Base-by-base conservation (phyloP, 1,140 invertebrate species). In the Antheraea pernyi region DNA sequence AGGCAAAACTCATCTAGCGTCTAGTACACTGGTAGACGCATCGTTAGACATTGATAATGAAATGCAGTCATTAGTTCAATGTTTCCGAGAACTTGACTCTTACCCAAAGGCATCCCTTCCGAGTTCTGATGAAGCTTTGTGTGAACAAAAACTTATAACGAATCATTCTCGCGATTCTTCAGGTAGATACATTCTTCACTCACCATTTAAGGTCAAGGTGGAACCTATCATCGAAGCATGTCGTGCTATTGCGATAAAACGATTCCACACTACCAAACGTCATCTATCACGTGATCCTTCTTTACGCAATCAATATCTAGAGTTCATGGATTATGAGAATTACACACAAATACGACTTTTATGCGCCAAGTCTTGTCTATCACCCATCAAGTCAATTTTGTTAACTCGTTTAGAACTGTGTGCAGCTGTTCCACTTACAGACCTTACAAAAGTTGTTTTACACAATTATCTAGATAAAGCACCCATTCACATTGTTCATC, bases 321-420 rank as follows among this genome's bases (percentile, higher is more conserved):
- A 79, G 16, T 67, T 72, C n/a, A 69, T 60, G 10, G 70, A 75
- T 69, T 53, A 1, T 30, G 22, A 53, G 6, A 13, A 13, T 53
- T 16, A 1, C 16, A 13, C 13, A 16, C 46, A 30, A 30, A 30
- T 30, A 11, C 46, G 13, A 13, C 6, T 53, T 53, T n/a, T 53
- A 6, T 53, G 46, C 16, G 9, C 46, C 5, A 53, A 11, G 46
- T 9, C 6, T 53, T 11, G 46, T 6, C 4, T 53, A 6, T 0
- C 46, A 13, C 46, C 46, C 9, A 13, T 53, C 9, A 53, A 53
- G 16, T 0, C 0, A 13, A 9, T 16, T 2, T 53, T 11, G 13
- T 16, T 53, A 13, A 6, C 13, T 16, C 46, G 46, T 13, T 16
- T 16, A 53, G 46, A 53, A 53, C 13, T 53, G 16, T 53, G 46